Percentiles rank a stretch among this genome's conserved stretches.
These are phyloP conservation scores for Morbakka virulenta DNA, from an alignment of 30 jellyfish, hydroid and myxozoan genomes.

Conservation along the genomic window DNA sequence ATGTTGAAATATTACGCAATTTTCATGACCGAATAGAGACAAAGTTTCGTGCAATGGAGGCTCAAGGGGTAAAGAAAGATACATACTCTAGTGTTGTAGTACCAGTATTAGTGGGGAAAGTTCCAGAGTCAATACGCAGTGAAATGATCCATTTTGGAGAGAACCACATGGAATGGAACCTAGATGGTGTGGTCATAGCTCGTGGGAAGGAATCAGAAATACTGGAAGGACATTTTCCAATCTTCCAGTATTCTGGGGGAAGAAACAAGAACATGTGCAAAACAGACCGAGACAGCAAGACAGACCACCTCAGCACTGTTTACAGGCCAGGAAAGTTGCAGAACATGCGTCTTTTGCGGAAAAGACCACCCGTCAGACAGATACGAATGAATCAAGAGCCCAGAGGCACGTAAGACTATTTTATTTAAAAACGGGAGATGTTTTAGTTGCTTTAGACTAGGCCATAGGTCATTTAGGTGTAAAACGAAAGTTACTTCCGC, in stretches of 20 bases:
- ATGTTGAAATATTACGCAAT: neutral
- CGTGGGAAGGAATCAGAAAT: neutral
- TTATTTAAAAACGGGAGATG: neutral
- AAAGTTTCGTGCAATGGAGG: neutral
- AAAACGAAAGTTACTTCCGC: too few species aligned
- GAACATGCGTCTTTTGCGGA: constrained; percentile 1
- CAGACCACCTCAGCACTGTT: constrained; percentile 44
- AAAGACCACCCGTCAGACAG: constrained; percentile 8
- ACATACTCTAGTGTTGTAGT: neutral
- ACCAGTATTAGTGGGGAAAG: neutral
- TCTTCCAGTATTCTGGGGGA: neutral
- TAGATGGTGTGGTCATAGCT: constrained; percentile 6
- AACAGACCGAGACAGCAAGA: constrained; percentile 4
- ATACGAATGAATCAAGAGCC: constrained; percentile 1
- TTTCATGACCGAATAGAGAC: neutral
- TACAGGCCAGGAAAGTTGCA: constrained; percentile 2
- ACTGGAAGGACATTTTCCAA: constrained; percentile 5
- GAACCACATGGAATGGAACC: constrained; percentile 41
- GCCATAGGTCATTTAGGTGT: neutral
- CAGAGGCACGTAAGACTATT: neutral
- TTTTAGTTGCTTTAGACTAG: neutral
- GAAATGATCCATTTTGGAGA: neutral
- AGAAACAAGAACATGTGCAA: neutral
- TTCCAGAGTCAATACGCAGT: neutral
- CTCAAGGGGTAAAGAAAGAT: neutral